phyloP scores from a whole-genome alignment of 2,888 invertebrate species.

The Drosophila sordidula region DNA sequence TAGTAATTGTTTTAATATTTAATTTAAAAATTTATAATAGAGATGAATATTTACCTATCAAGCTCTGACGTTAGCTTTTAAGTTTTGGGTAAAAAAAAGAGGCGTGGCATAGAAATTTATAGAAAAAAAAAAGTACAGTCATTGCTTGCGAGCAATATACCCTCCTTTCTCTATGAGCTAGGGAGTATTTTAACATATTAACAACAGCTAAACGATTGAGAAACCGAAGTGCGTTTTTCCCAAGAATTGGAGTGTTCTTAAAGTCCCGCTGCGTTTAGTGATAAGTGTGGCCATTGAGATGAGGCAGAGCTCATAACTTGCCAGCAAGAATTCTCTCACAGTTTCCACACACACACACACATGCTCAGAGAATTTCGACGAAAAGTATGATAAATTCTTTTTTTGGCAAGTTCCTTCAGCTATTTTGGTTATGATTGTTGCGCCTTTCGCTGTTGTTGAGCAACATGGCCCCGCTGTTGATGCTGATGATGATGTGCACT shows the following conservation, averaged over 20 bases:
- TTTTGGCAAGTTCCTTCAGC: constrained; percentile 22
- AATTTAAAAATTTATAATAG: too few species aligned
- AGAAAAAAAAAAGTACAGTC: too few species aligned
- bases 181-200: constrained; percentile 25
- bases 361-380: constrained; percentile 3
- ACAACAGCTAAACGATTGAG: constrained; percentile 27
- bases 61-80: too few species aligned
- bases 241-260: constrained; percentile 32
- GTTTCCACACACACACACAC: constrained; percentile 2
- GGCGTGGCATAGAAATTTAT: too few species aligned
- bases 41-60: too few species aligned
- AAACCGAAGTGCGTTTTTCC: constrained; percentile 27
- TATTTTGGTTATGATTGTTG: constrained; percentile 34
- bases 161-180: neutral
- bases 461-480: constrained; percentile 23
- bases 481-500: constrained; percentile 52
- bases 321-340: constrained; percentile 1
- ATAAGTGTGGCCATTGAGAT: constrained; percentile 38
- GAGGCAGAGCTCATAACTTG: constrained; percentile 8
- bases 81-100: too few species aligned
- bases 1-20: too few species aligned
- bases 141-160: neutral
- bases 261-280: constrained; percentile 43
- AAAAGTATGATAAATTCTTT: constrained; percentile 20
- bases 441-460: constrained; percentile 33